Conservation (phyloP, 2,888 invertebrate species). For the Harpagoxenus sublaevis region DNA sequence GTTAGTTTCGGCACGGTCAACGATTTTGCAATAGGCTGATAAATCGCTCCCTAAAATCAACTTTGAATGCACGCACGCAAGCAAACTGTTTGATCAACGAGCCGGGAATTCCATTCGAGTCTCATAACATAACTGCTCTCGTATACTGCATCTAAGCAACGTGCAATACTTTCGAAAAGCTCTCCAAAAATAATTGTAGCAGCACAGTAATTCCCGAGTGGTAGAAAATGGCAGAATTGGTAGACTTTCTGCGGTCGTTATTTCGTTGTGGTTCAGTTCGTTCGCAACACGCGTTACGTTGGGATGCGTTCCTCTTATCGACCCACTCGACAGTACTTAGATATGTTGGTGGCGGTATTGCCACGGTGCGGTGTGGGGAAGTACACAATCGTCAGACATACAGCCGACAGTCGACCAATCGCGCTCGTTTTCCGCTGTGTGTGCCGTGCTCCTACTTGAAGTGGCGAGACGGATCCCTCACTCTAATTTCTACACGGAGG, state of each 20-base stretch:
- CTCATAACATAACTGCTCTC: background rate
- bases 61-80: conserved; percentile 31
- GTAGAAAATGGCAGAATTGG: conserved; percentile 16
- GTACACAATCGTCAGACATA: conserved; percentile 64
- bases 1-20: conserved; percentile 53
- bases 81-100: conserved; percentile 46
- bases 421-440: conserved; percentile 68
- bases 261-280: conserved; percentile 58
- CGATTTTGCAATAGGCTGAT: conserved; percentile 51
- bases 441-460: conserved; percentile 67
- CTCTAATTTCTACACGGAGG: conserved; percentile 73
- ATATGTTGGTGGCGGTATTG: conserved; percentile 65
- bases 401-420: conserved; percentile 68
- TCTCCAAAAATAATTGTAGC: conserved; percentile 8
- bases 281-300: conserved; percentile 59
- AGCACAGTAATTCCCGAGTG: conserved; percentile 26
- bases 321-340: conserved; percentile 64
- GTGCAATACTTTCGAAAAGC: conserved; percentile 23
- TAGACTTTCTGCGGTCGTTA: conserved; percentile 23
- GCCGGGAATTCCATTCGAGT: background rate
- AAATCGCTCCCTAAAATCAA: conserved; percentile 51
- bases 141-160: background rate
- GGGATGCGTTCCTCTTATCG: conserved; percentile 71
- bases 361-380: conserved; percentile 58
- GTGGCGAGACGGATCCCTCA: conserved; percentile 73